phyloP scores from a whole-genome alignment of 2,888 invertebrate genomes.

The Orthosia incerta region DNA sequence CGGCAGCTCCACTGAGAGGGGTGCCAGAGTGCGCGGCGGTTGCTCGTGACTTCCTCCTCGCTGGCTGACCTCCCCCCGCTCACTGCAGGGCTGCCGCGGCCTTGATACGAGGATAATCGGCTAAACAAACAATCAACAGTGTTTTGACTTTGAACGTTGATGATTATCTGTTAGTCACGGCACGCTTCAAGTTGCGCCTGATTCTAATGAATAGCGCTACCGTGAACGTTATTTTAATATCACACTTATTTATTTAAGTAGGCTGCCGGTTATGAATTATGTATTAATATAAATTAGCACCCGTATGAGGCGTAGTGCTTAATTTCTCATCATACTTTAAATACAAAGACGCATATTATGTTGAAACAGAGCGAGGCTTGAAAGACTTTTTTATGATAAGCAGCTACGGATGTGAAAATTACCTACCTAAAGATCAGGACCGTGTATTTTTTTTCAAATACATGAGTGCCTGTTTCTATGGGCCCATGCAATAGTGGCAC shows the following conservation, averaged over 20 bases:
- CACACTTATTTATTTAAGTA: slow-evolving; percentile 3
- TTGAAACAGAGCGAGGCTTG: slow-evolving; percentile 7
- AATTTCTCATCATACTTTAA: neutral
- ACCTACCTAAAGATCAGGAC: neutral
- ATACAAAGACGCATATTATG: slow-evolving; percentile 2
- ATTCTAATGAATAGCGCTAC: slow-evolving; percentile 8
- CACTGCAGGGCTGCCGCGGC: slow-evolving; percentile 29
- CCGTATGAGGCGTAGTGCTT: slow-evolving; percentile 17
- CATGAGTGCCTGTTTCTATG: neutral
- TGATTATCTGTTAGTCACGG: slow-evolving; percentile 44
- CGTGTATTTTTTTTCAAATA: neutral
- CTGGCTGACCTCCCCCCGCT: neutral
- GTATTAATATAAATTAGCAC: slow-evolving; percentile 14
- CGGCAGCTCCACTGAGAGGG: neutral
- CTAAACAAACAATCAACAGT: slow-evolving; percentile 41
- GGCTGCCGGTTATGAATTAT: slow-evolving; percentile 10
- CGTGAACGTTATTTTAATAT: slow-evolving; percentile 7
- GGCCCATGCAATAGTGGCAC: neutral
- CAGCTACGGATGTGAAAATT: neutral
- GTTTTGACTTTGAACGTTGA: slow-evolving; percentile 30
- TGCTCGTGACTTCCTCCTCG: slow-evolving; percentile 34
- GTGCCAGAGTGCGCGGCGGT: neutral
- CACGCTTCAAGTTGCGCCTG: slow-evolving; percentile 21
- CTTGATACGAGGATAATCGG: slow-evolving; percentile 39
- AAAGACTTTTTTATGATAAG: neutral